Base-by-base conservation (phyloP, 1,140 invertebrate genomes). In the Sycophila sp. region DNA sequence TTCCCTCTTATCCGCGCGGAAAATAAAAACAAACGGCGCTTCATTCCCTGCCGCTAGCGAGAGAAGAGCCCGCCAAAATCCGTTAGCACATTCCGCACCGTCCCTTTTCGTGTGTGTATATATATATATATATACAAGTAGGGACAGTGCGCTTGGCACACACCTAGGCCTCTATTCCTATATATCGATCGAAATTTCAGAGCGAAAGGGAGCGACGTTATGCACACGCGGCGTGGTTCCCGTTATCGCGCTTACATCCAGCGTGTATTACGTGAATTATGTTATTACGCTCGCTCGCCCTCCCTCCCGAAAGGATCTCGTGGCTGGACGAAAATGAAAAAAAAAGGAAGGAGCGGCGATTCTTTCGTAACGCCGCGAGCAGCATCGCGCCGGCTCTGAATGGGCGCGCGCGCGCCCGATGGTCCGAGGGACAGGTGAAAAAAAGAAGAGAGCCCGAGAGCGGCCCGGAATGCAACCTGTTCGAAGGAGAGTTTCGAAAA, bases 161-260 rank as follows among this genome's bases (percentile, higher is more conserved):
- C 6, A n/a, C n/a, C 6, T 19, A 47, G 13, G 42, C 13, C 34
- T n/a, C 34, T 49, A 22, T 49, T 13, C 3, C 47, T 53, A 53
- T 36, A 36, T 28, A 53, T 53, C 49, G 26, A 30, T 30, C 49
- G 49, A 24, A 53, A 26, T 47, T 47, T 47, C 24, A 22, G 42
- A 47, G 55, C 55, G 55, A 58, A 58, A 32, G 30, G 55, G 34
- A 26, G 17, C 30, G 30, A 26, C n/a, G n/a, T n/a, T n/a, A n/a
- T n/a, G n/a, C n/a, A 58, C 30, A 63, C 45, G 63, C 58, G 55
- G 28, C 24, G 22, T 69, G 51, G 59, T 68, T 72, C 42, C 42
- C 42, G 42, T 22, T 22, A 47, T 22, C 42, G n/a, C n/a, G n/a
- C n/a, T n/a, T n/a, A n/a, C n/a, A n/a, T n/a, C n/a, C n/a, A n/a